Percentiles rank a stretch among this genome's conserved stretches.
Evolutionary conservation across 2,888 invertebrate species (phyloP).

Genomic region (Papilio elwesi): DNA sequence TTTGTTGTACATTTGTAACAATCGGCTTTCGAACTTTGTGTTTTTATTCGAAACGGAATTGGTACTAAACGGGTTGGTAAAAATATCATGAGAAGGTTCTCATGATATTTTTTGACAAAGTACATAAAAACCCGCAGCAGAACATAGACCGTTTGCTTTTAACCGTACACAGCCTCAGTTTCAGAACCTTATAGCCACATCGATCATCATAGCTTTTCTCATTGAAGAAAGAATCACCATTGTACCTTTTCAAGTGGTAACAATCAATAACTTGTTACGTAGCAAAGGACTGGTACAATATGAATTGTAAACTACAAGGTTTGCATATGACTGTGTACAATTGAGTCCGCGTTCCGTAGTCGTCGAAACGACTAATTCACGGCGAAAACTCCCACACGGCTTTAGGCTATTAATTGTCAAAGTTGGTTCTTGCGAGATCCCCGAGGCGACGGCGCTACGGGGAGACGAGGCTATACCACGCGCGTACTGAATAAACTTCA

Average conservation of each 20-base stretch:
- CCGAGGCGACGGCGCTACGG: conserved; percentile 47
- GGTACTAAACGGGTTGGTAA: too few species aligned
- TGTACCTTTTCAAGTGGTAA: neutral
- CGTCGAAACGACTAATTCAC: conserved; percentile 61
- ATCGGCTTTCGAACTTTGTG: neutral
- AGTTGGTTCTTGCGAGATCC: conserved; percentile 56
- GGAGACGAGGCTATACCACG: conserved; percentile 53
- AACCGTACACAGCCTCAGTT: too few species aligned
- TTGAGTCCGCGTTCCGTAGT: conserved; percentile 43
- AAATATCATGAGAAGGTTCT: too few species aligned
- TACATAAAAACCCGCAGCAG: too few species aligned
- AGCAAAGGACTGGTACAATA: neutral
- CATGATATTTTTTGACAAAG: too few species aligned
- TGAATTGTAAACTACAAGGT: neutral
- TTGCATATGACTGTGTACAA: conserved; percentile 28
- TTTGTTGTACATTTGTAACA: neutral
- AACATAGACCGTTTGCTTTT: too few species aligned
- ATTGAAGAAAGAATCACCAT: too few species aligned
- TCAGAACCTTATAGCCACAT: too few species aligned
- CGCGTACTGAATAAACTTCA: conserved; percentile 54
- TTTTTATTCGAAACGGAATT: neutral
- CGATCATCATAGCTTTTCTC: neutral
- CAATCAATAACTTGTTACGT: neutral
- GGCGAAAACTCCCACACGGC: conserved; percentile 59
- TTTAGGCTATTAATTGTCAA: conserved; percentile 68